These are phyloP conservation scores for Rafetus swinhoei DNA, from an alignment of 2,113 vertebrate species.

Conservation along the genomic window DNA sequence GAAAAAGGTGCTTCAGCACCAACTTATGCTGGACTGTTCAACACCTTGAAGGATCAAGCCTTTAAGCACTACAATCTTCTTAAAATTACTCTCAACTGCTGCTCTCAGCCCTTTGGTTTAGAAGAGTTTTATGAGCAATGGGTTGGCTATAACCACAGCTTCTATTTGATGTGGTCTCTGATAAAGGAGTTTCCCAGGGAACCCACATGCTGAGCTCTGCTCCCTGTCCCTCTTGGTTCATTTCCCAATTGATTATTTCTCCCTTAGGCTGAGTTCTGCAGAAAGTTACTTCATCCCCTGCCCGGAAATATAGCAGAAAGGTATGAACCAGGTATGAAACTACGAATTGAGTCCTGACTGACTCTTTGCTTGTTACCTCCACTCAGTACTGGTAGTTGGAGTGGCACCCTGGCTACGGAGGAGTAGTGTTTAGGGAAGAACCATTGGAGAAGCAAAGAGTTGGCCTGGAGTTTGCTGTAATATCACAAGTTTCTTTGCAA, in stretches of 20 bases:
- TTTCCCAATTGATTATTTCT: not conserved
- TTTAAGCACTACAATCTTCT: not conserved
- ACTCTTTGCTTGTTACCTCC: not conserved
- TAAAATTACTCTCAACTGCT: not conserved
- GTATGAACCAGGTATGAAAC: not conserved
- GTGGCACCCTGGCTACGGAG: fast-evolving
- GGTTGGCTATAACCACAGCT: not conserved
- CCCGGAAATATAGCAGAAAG: not conserved
- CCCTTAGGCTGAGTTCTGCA: not conserved
- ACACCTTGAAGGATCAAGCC: not conserved
- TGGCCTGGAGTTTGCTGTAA: not conserved
- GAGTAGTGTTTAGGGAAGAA: not conserved
- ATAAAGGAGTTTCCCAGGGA: not conserved
- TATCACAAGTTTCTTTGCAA: not conserved
- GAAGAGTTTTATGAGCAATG: not conserved
- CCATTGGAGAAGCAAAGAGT: not conserved
- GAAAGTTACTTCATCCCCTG: not conserved
- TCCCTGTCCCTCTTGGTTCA: not conserved
- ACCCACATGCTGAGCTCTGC: not conserved
- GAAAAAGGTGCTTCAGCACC: not conserved
- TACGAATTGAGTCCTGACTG: not conserved
- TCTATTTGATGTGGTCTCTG: not conserved
- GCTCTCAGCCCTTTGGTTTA: not conserved
- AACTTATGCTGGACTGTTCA: not conserved
- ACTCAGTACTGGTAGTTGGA: not conserved